Evolutionary conservation across 2,113 vertebrate species (phyloP).

Genomic region (Labeo rohita): DNA sequence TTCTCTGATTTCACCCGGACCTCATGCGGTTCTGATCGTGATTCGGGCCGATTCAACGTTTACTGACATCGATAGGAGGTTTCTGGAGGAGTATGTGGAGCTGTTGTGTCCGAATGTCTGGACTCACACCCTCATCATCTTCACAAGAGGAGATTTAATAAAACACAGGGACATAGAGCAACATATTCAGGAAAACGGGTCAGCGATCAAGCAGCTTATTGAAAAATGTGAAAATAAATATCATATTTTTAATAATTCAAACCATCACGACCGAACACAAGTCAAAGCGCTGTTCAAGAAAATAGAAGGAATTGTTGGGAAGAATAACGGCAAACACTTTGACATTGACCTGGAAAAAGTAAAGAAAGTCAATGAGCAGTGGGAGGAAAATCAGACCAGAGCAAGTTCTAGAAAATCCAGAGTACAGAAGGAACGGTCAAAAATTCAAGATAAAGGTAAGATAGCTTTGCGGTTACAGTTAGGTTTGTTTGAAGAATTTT

Average conservation of each 20-base stretch:
- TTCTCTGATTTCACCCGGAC: neutral
- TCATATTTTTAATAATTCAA: conserved; percentile 14
- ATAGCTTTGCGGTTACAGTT: too few species aligned
- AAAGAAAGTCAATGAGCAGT: neutral
- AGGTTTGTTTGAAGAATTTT: too few species aligned
- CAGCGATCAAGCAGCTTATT: neutral
- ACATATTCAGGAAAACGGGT: neutral
- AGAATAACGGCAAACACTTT: neutral
- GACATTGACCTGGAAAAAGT: neutral
- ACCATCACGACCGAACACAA: neutral
- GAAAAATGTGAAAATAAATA: conserved; percentile 28
- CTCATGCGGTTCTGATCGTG: neutral
- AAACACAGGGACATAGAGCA: neutral
- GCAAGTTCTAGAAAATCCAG: neutral
- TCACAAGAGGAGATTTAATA: conserved; percentile 17
- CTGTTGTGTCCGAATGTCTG: conserved; percentile 18
- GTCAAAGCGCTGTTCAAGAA: neutral
- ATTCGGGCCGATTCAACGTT: neutral
- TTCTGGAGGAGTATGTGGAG: neutral
- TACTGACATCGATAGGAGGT: neutral
- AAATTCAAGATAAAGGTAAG: conserved; percentile 3
- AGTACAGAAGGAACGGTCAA: neutral
- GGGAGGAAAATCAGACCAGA: conserved; percentile 1
- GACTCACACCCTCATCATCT: conserved; percentile 1
- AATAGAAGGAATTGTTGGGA: neutral